Base-by-base conservation (phyloP, 2,888 invertebrate species). In the Lordiphosa fenestrarum region DNA sequence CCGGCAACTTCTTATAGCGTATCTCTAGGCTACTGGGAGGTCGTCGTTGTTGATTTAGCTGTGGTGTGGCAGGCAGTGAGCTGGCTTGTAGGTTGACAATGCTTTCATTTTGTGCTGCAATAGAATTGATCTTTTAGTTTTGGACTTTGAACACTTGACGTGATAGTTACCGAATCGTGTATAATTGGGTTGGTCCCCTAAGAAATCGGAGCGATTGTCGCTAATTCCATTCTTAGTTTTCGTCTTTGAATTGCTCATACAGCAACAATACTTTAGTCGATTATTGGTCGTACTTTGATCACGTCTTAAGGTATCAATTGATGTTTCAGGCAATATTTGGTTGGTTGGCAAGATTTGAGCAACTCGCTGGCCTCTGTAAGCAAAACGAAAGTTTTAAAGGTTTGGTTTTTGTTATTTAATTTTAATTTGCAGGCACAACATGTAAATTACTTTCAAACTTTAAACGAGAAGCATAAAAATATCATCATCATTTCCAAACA, bases 61-160 rank as follows among this genome's bases (percentile, higher is more conserved):
- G 80, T 35, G 84, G 84, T 57, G 84, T 84, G 19, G 69, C 67
- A 33, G 84, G 84, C 69, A 84, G 46, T 42, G 84, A 84, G 19
- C 69, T 74, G 12, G 84, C 76, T 50, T 25, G 30, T 25, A 30
- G 30, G 9, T 30, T 42, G 13, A 25, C 42, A 13, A 13, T 42
- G 25, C 41, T 12, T 4, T 15, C 13, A 33, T 33, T 44, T 15
- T 33, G 44, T 6, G 15, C 44, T 44, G 44, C 3, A 44, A 44
- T 10, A 10, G 3, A 15, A 44, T 30, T 0, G 4, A 30, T 30
- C 6, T 6, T 25, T 25, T 25, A 25, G 2, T 25, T 25, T 25
- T 7, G 6, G 6, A 7, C 7, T 25, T 25, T 7, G 7, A 25
- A 25, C 2, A 25, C 25, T 30, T 30, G 1, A 30, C 3, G 30